These are phyloP conservation scores for Microctenopoma stevenorrisi DNA, from an alignment of 2,797 vertebrate species.

Conservation along the genomic window DNA sequence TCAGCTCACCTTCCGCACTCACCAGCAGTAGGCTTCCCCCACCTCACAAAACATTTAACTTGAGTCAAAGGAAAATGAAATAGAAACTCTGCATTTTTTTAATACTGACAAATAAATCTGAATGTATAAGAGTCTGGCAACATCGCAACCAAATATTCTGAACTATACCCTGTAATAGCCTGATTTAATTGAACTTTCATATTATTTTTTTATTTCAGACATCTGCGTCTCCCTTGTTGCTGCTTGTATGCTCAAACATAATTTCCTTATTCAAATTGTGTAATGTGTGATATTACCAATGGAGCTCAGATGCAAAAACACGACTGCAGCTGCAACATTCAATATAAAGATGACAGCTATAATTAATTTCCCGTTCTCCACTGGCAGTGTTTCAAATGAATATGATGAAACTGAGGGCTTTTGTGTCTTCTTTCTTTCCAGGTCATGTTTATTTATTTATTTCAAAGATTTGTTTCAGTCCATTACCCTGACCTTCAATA, in stretches of 20 bases:
- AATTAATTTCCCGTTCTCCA: not conserved
- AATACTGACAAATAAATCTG: too few species aligned
- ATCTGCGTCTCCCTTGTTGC: too few species aligned
- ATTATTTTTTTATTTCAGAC: too few species aligned
- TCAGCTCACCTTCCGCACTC: too few species aligned
- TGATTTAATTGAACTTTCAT: too few species aligned
- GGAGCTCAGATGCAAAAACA: not conserved
- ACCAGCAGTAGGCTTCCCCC: too few species aligned
- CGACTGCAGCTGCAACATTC: slow-evolving; percentile 4
- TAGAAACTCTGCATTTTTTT: too few species aligned
- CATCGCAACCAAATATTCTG: too few species aligned
- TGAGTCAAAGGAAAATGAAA: too few species aligned
- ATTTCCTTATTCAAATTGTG: slow-evolving; percentile 21
- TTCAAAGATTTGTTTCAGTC: slow-evolving; percentile 33
- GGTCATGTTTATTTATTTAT: not conserved
- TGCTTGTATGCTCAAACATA: not conserved
- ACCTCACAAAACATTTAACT: too few species aligned
- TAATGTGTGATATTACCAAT: slow-evolving; percentile 2
- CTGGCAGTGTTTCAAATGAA: slow-evolving; percentile 18
- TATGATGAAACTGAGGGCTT: not conserved
- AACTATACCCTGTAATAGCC: too few species aligned
- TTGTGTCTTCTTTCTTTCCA: not conserved
- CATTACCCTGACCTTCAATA: slow-evolving; percentile 39
- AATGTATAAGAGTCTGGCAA: too few species aligned
- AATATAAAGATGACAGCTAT: not conserved